Base-by-base conservation (phyloP, 2,113 vertebrate genomes). In the Stigmatopora nigra region DNA sequence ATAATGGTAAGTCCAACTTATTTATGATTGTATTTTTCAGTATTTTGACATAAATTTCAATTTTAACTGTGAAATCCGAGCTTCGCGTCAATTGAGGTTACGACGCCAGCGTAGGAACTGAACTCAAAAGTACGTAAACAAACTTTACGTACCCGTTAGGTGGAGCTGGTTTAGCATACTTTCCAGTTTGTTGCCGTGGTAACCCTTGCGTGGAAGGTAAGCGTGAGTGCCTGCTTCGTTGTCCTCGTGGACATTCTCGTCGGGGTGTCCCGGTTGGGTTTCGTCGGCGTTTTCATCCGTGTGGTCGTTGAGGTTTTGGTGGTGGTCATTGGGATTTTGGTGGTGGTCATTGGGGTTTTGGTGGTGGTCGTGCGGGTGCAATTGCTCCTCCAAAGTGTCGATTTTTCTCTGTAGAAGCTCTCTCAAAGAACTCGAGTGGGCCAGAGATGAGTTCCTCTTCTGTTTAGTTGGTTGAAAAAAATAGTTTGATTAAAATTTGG, bases 331-430 rank as follows among this genome's bases (percentile, higher is more conserved):
- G n/a, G n/a, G n/a, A n/a, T n/a, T n/a, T n/a, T n/a, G n/a, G n/a
- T n/a, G n/a, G n/a, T n/a, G n/a, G n/a, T n/a, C n/a, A n/a, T n/a
- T n/a, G n/a, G n/a, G n/a, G n/a, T 15, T 17, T 10, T 20, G n/a
- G 14, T 46, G 45, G n/a, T 71, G 63, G 1, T 61, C 46, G 17
- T 61, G 73, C 20, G 73, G 87, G 19, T 87, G 87, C 65, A 92
- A 86, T 82, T 92, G 92, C 57, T 90, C 81, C 72, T 93, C 92
- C 65, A 93, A 84, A 46, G 86, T 65, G 16, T 56, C 73, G 68
- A 93, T 92, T 86, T 92, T 93, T 77, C 91, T 89, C 84, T 91
- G 92, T 46, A 93, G 87, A 19, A 91, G 85, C 64, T 92, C 91
- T 68, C 81, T 89, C 73, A 92, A 79, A 35, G 91, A 91, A 73